Evolutionary conservation across 2,797 vertebrate genomes (phyloP).

Genomic region (Gallinago stenura): DNA sequence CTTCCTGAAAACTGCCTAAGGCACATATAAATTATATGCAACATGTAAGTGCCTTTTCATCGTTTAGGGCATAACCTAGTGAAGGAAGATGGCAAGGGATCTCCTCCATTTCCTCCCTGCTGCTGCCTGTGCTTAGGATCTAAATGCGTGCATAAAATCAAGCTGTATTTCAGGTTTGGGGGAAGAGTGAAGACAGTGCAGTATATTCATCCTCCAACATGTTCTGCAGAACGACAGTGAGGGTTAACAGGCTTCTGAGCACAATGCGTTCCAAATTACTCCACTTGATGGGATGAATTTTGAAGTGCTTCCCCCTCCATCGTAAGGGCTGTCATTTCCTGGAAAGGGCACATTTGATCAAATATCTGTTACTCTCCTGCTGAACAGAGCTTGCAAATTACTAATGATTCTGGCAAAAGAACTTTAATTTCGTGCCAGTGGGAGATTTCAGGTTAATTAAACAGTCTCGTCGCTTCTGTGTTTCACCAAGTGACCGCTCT

Average conservation of each 20-base stretch:
- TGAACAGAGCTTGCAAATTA: slow-evolving; percentile 75
- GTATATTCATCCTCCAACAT: background rate
- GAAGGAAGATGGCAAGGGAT: background rate
- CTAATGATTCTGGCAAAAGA: slow-evolving; percentile 77
- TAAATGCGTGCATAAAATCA: background rate
- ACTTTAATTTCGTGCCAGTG: slow-evolving; percentile 73
- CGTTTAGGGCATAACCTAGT: background rate
- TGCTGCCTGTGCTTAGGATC: accelerated
- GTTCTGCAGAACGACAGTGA: background rate
- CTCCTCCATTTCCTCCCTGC: background rate
- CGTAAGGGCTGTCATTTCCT: slow-evolving; percentile 72
- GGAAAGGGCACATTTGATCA: slow-evolving; percentile 76
- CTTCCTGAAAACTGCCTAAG: background rate
- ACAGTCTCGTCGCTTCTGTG: slow-evolving; percentile 48
- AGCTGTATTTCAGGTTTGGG: background rate
- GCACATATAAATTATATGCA: background rate
- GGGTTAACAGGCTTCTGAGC: background rate
- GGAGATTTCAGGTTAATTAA: slow-evolving; percentile 81
- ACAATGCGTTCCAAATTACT: slow-evolving; percentile 6
- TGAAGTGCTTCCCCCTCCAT: background rate
- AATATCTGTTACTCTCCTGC: slow-evolving; percentile 67
- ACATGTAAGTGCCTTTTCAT: background rate
- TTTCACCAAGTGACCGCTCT: slow-evolving; percentile 58
- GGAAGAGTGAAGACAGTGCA: background rate
- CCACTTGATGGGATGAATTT: slow-evolving; percentile 39